phyloP scores from a whole-genome alignment of 2,797 vertebrate genomes.

The Argya squamiceps region DNA sequence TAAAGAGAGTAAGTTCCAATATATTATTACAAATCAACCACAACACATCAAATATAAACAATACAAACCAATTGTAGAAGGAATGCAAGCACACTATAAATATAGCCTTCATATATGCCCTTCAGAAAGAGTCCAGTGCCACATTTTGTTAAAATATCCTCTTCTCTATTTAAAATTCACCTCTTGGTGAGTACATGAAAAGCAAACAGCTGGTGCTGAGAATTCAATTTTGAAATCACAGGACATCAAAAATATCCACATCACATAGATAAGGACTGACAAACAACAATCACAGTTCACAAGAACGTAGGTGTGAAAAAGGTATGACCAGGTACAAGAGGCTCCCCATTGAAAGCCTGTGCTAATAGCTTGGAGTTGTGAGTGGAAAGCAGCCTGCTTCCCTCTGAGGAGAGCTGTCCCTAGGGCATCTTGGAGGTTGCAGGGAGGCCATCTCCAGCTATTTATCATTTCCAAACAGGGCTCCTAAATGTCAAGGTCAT shows the following conservation, averaged over 20 bases:
- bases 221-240: conserved; percentile 42
- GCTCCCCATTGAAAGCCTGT: neutral
- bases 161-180: conserved; percentile 21
- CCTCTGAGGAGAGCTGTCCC: neutral
- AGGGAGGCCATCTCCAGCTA: neutral
- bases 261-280: neutral
- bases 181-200: conserved; percentile 25
- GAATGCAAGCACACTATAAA: conserved; percentile 51
- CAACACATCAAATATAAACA: conserved; percentile 68
- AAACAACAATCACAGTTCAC: neutral
- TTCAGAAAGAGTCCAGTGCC: conserved; percentile 54
- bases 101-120: neutral
- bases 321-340: neutral
- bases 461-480: neutral
- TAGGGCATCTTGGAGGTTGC: neutral
- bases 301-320: neutral
- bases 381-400: neutral
- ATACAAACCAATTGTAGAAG: conserved; percentile 47
- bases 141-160: conserved; percentile 17
- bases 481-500: neutral
- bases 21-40: conserved; percentile 71
- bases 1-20: conserved; percentile 59
- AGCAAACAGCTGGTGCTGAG: neutral
- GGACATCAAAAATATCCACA: neutral
- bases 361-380: neutral